These are phyloP conservation scores for Crematogaster levior DNA, from an alignment of 2,888 invertebrate species.

Conservation along the genomic window DNA sequence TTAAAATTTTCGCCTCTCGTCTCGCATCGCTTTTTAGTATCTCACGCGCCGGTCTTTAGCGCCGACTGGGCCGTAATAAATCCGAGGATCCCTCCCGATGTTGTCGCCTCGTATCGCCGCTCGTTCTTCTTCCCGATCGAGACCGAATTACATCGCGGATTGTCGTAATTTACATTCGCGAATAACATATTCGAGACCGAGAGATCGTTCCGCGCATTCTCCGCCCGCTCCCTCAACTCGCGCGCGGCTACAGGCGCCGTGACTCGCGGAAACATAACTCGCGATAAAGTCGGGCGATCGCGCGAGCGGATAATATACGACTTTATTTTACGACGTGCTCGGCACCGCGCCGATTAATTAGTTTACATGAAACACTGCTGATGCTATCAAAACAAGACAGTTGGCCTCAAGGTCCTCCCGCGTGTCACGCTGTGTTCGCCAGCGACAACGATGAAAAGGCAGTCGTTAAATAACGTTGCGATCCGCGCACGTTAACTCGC, in stretches of 20 bases:
- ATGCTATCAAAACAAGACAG: constrained; percentile 60
- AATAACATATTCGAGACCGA: not conserved
- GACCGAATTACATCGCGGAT: constrained; percentile 16
- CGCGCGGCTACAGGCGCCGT: not conserved
- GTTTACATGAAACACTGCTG: constrained; percentile 65
- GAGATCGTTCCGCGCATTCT: not conserved
- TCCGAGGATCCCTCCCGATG: not conserved
- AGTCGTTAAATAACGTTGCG: not conserved
- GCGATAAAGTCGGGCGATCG: constrained; percentile 33
- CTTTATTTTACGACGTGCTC: constrained; percentile 44
- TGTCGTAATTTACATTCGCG: constrained; percentile 36
- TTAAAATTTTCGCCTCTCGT: constrained; percentile 9
- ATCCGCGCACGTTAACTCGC: not conserved
- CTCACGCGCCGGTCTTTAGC: constrained; percentile 5
- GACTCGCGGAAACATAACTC: constrained; percentile 45
- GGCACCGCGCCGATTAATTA: constrained; percentile 63
- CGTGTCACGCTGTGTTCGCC: constrained; percentile 13
- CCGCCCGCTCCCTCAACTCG: not conserved
- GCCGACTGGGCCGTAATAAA: not conserved
- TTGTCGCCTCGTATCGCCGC: constrained; percentile 2
- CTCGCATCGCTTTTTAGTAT: constrained; percentile 25
- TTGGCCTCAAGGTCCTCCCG: constrained; percentile 60
- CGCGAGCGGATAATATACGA: constrained; percentile 45
- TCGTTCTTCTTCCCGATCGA: not conserved
- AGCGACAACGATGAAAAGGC: not conserved